A percentile compares a stretch with the other conserved stretches of the same genome.
phyloP scores from a whole-genome alignment of 1,140 invertebrate species.

The Bombus haemorrhoidalis region DNA sequence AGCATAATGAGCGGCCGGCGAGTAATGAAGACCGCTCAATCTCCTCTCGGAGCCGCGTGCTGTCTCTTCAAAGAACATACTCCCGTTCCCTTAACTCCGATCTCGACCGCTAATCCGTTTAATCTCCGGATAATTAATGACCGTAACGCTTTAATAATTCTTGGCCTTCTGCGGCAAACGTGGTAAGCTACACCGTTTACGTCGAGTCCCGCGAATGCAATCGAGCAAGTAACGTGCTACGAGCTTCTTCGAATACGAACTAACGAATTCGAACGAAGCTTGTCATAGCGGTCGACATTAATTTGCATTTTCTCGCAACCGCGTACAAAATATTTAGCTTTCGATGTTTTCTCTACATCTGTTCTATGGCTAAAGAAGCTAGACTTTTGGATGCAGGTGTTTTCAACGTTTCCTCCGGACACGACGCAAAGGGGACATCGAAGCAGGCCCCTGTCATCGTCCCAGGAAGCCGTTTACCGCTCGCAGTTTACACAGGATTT shows the following conservation, averaged over 20 bases:
- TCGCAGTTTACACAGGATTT: constrained; percentile 63
- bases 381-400: constrained; percentile 36
- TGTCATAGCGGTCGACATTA: background rate
- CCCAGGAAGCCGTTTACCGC: constrained; percentile 34
- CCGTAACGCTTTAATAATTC: constrained; percentile 68
- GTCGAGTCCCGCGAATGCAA: background rate
- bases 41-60: constrained; percentile 55
- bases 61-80: constrained; percentile 59
- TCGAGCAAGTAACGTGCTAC: background rate
- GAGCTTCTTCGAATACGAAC: background rate
- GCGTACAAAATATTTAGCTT: too few species aligned
- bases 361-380: too few species aligned
- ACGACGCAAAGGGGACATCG: background rate
- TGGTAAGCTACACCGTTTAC: background rate
- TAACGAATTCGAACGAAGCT: background rate
- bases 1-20: constrained; percentile 74
- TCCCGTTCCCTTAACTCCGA: constrained; percentile 53
- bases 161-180: background rate
- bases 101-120: constrained; percentile 66
- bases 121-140: constrained; percentile 73
- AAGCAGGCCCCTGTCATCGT: background rate
- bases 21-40: constrained; percentile 77
- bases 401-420: constrained; percentile 27
- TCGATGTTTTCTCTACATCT: background rate
- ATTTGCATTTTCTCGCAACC: background rate